Percentiles rank a stretch among this genome's conserved stretches.
Evolutionary conservation across 2,888 invertebrate species (phyloP).

Genomic region (Selenia dentaria): DNA sequence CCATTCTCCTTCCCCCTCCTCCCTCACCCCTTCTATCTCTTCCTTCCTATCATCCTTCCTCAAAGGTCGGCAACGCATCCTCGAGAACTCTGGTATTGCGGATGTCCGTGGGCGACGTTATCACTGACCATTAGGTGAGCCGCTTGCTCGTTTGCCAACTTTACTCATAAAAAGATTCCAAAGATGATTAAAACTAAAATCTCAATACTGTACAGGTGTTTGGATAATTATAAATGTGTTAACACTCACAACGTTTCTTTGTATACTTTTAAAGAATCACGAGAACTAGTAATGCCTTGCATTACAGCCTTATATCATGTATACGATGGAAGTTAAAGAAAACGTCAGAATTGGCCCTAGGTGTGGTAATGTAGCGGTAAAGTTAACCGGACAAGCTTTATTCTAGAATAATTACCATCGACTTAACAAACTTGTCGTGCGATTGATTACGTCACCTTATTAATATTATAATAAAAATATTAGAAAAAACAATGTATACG

Average conservation of each 20-base stretch:
- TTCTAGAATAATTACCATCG: conserved; percentile 68
- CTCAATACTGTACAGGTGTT: too few relatives aligned
- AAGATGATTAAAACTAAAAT: too few relatives aligned
- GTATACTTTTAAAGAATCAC: conserved; percentile 48
- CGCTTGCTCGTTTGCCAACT: too few relatives aligned
- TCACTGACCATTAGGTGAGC: too few relatives aligned
- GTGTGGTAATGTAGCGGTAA: conserved; percentile 48
- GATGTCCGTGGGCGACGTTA: too few relatives aligned
- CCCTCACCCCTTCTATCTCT: too few relatives aligned
- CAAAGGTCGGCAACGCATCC: too few relatives aligned
- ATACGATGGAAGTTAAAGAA: conserved; percentile 82
- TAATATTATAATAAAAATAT: conserved; percentile 1
- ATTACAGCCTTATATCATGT: conserved; percentile 89
- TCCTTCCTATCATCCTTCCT: too few relatives aligned
- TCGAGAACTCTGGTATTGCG: too few relatives aligned
- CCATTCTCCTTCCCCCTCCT: too few relatives aligned
- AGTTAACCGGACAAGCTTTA: conserved; percentile 70
- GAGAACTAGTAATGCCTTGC: conserved; percentile 71
- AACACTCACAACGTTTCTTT: conserved; percentile 42
- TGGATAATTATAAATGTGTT: conserved; percentile 7
- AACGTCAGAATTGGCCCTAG: conserved; percentile 56
- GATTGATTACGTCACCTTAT: conserved; percentile 37
- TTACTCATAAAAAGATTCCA: too few relatives aligned
- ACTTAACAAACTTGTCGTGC: conserved; percentile 47
- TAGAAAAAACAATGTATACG: not conserved